Base-by-base conservation (phyloP, 2,113 vertebrate genomes). In the Semnornis frantzii region DNA sequence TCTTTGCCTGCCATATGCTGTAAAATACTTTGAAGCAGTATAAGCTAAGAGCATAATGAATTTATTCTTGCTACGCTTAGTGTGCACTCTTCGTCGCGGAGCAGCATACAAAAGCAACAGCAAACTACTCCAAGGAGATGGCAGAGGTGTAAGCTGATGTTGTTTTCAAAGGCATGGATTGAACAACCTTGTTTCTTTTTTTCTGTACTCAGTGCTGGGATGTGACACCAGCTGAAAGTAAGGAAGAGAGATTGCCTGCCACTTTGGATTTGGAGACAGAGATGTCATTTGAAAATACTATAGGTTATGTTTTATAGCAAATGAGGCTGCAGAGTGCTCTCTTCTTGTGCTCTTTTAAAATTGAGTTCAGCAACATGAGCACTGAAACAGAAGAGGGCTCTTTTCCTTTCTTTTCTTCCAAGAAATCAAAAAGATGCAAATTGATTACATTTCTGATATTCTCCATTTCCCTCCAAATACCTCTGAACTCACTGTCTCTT, bases 321-420 rank as follows among this genome's bases (percentile, higher is more conserved):
- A 59, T 14, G 46, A 82, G 71, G 15, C 12, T 72, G 44, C 31
- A 48, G 4, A 5, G 28, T 50, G n/a, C 58, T 92, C 64, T 77
- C 57, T 59, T 20, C 55, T 58, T 75, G n/a, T 52, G 42, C 11
- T 69, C 18, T 70, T 88, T 89, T 31, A n/a, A 71, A 75, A 59
- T 24, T 5, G 70, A 15, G 52, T 76, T 80, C 18, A 89, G 87
- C 79, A 91, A 48, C 91, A 74, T 64, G 69, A 71, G 28, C n/a
- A 34, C 28, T 70, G 77, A 80, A 85, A 95, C 87, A 94, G 92
- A 92, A 95, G 92, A 87, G 93, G 85, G 92, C 85, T 95, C 92
- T 85, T 94, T 89, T 66, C 82, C 75, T 87, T 69, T 73, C 15
- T 68, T 77, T 66, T 76, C 27, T 91, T 23, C 30, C 27, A 82